Percentiles rank a stretch among this genome's conserved stretches.
These are phyloP conservation scores for Drosophila arizonae DNA, from an alignment of 1,140 invertebrate genomes.

Conservation along the genomic window DNA sequence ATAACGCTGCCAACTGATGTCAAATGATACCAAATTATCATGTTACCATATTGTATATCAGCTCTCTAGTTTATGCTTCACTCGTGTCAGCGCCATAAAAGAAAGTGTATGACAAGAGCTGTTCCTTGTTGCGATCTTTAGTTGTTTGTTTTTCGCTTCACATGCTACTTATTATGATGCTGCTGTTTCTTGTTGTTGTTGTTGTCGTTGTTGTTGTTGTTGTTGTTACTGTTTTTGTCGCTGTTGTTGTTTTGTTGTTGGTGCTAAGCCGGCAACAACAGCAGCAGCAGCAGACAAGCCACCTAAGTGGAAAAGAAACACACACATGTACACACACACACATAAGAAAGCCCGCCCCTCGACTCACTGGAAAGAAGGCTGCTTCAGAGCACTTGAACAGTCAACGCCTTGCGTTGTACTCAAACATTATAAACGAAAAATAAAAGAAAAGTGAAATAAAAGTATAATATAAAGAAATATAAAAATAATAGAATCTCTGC, in stretches of 20 bases:
- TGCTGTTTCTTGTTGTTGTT: slow-evolving; percentile 17
- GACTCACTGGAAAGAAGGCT: slow-evolving; percentile 24
- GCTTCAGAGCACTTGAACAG: slow-evolving; percentile 53
- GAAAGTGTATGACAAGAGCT: slow-evolving; percentile 29
- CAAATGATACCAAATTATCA: too few relatives aligned
- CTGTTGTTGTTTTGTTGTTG: slow-evolving; percentile 12
- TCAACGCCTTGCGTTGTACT: slow-evolving; percentile 57
- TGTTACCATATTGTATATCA: too few relatives aligned
- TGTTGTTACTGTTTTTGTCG: not conserved
- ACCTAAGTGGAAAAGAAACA: slow-evolving; percentile 27
- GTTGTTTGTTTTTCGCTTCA: slow-evolving; percentile 59
- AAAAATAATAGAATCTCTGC: slow-evolving; percentile 25
- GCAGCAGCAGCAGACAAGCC: slow-evolving; percentile 23
- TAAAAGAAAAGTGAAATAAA: not conserved
- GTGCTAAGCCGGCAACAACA: slow-evolving; percentile 53
- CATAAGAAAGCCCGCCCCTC: not conserved
- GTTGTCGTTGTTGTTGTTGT: slow-evolving; percentile 35
- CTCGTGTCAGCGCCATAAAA: not conserved
- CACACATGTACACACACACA: not conserved
- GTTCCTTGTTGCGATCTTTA: slow-evolving; percentile 36
- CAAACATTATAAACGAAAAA: slow-evolving; percentile 53
- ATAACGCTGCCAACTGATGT: too few relatives aligned
- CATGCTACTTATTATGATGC: slow-evolving; percentile 55
- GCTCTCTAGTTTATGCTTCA: not conserved
- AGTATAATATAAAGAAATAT: slow-evolving; percentile 20